Percentiles rank a stretch among this genome's conserved stretches.
Evolutionary conservation across 1,140 invertebrate species (phyloP).

Genomic region (Penaeus vannamei): DNA sequence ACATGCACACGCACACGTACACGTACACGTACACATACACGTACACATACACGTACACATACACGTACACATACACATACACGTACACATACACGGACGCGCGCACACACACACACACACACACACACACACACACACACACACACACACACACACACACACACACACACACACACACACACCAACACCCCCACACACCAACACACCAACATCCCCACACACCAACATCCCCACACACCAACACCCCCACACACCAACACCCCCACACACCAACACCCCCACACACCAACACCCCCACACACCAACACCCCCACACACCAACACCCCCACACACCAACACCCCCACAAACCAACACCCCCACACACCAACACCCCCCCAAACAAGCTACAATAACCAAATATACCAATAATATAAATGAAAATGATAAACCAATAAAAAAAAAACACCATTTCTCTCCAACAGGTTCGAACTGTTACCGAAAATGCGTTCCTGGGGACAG

Average conservation of each 20-base stretch:
- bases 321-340: too few species aligned
- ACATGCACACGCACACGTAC: neutral
- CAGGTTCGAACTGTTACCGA: constrained; percentile 48
- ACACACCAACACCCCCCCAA: too few species aligned
- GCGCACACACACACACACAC: neutral
- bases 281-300: too few species aligned
- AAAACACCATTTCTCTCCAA: neutral
- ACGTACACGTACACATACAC: neutral
- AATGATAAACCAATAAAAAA: neutral
- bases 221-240: too few species aligned
- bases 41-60: neutral
- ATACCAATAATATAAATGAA: neutral
- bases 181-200: neutral
- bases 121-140: too few species aligned
- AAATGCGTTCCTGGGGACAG: constrained; percentile 27
- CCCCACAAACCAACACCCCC: too few species aligned
- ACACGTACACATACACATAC: neutral
- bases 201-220: too few species aligned
- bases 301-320: too few species aligned
- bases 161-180: neutral
- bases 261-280: too few species aligned
- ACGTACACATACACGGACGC: neutral
- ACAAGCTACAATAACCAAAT: too few species aligned
- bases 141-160: too few species aligned
- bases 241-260: too few species aligned